Percentiles rank a stretch among this genome's conserved stretches.
phyloP scores from a whole-genome alignment of 2,113 vertebrate genomes.

The Sprattus sprattus region DNA sequence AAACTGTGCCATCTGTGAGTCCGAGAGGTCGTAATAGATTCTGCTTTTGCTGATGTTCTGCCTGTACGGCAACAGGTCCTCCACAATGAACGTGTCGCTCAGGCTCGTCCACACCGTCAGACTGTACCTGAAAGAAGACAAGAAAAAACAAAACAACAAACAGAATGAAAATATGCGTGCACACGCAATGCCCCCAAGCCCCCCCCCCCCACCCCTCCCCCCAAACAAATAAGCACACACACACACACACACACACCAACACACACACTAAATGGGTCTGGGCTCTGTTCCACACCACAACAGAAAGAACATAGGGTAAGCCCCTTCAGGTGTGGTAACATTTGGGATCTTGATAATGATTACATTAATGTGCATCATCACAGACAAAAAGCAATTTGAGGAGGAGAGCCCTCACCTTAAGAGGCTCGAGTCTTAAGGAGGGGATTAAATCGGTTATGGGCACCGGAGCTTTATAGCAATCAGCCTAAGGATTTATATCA shows the following conservation, averaged over 20 bases:
- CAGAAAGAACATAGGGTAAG: no score
- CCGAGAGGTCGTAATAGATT: constrained; percentile 87
- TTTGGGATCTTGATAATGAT: not conserved
- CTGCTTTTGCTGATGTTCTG: constrained; percentile 72
- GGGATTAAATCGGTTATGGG: not conserved
- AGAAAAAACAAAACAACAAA: not conserved
- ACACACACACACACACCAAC: not conserved
- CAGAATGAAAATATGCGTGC: not conserved
- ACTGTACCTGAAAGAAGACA: constrained; percentile 75
- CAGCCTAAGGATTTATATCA: not conserved
- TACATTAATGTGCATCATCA: not conserved
- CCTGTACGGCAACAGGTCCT: constrained; percentile 81
- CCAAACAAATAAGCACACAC: not conserved
- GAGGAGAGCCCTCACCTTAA: not conserved
- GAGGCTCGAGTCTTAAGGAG: not conserved
- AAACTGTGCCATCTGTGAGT: constrained; percentile 74
- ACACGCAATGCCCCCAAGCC: not conserved
- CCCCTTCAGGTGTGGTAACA: no score
- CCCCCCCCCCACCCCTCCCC: not conserved
- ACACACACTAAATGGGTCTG: not conserved
- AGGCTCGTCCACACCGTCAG: constrained; percentile 88
- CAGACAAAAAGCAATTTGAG: not conserved
- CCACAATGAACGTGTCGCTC: constrained; percentile 69
- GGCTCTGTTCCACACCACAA: not conserved
- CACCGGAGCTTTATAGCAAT: not conserved